These are phyloP conservation scores for Neoitamus cyanurus DNA, from an alignment of 2,888 invertebrate species.

Conservation along the genomic window DNA sequence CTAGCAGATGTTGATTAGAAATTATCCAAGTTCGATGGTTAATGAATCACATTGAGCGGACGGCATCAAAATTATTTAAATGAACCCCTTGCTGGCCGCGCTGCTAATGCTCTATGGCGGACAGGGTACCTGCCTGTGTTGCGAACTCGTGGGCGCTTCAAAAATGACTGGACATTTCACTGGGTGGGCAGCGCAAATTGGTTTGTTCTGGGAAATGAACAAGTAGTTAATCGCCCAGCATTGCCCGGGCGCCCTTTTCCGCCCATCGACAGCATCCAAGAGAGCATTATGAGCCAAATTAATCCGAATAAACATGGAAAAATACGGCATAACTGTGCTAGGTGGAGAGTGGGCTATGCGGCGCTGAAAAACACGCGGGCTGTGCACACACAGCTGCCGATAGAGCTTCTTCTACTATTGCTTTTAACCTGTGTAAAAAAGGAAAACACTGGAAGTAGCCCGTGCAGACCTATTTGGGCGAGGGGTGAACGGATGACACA, in stretches of 20 bases:
- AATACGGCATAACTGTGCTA: neutral
- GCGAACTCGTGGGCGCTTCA: neutral
- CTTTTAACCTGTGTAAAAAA: neutral
- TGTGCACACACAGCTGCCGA: neutral
- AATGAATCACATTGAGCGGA: slow-evolving; percentile 21
- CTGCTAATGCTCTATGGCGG: neutral
- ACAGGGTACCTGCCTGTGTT: neutral
- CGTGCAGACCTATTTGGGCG: neutral
- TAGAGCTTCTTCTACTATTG: neutral
- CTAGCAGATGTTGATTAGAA: slow-evolving; percentile 38
- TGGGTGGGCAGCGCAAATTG: neutral
- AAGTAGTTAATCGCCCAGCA: neutral
- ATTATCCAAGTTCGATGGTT: slow-evolving; percentile 33
- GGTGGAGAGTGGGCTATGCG: neutral
- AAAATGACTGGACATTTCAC: neutral
- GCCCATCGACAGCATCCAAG: neutral
- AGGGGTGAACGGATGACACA: neutral
- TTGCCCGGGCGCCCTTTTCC: neutral
- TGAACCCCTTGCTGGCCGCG: neutral
- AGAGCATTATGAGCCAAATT: neutral
- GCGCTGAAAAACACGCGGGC: neutral
- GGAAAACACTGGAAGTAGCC: neutral
- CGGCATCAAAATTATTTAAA: slow-evolving; percentile 8
- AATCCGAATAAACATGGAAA: neutral
- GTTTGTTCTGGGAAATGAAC: neutral